Evolutionary conservation across 1,140 invertebrate genomes (phyloP).

Genomic region (Aphelenchoides besseyi): DNA sequence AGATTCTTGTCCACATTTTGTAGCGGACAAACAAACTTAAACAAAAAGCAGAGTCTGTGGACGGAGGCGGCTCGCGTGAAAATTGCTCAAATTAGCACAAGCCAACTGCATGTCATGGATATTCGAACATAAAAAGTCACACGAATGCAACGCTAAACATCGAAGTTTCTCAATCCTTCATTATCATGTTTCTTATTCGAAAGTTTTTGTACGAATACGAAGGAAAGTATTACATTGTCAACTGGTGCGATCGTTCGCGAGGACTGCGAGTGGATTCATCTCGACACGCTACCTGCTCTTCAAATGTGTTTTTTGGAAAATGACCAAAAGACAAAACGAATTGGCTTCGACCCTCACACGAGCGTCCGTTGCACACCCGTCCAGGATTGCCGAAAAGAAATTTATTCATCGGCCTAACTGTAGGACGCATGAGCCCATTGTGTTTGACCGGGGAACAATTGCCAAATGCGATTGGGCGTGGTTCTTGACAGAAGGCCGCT

Average conservation of each 20-base stretch:
- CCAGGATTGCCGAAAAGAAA: not conserved
- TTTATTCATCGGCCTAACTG: not conserved
- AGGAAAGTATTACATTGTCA: not conserved
- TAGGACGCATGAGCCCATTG: not conserved
- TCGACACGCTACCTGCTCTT: not conserved
- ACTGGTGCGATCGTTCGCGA: not conserved
- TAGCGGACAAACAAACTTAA: not conserved
- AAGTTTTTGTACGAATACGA: too few species aligned
- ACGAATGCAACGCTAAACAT: too few species aligned
- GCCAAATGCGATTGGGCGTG: not conserved
- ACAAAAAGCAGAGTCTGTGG: not conserved
- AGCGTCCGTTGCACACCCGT: not conserved
- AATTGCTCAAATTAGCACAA: too few species aligned
- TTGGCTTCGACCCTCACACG: not conserved
- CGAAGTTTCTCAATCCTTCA: too few species aligned
- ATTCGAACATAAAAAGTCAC: too few species aligned
- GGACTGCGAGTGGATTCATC: not conserved
- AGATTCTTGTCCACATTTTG: not conserved
- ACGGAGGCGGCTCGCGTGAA: not conserved
- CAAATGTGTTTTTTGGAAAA: not conserved
- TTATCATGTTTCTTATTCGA: too few species aligned
- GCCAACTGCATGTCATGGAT: too few species aligned
- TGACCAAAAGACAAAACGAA: constrained; percentile 1
- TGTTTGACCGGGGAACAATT: not conserved
- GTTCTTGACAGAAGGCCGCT: not conserved